Conservation (phyloP, 2,888 invertebrate species). For the Drosophila recens region DNA sequence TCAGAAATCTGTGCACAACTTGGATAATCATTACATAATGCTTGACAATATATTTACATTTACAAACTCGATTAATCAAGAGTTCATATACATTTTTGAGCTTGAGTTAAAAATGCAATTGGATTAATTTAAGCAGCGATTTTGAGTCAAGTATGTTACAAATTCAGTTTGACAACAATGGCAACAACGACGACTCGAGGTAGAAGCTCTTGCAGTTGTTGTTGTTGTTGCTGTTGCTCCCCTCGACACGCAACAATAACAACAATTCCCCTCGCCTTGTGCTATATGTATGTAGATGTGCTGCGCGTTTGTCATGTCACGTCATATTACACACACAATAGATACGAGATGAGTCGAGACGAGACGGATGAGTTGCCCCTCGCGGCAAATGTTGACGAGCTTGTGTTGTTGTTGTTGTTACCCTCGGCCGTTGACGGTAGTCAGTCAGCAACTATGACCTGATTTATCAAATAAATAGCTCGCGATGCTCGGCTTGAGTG, state of each 20-base stretch:
- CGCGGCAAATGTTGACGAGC: background rate
- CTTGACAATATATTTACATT: conserved; percentile 18
- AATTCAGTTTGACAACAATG: conserved; percentile 54
- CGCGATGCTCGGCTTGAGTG: conserved; percentile 64
- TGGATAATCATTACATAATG: conserved; percentile 31
- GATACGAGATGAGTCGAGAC: conserved; percentile 19
- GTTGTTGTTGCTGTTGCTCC: conserved; percentile 16
- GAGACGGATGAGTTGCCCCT: conserved; percentile 20
- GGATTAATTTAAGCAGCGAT: conserved; percentile 59
- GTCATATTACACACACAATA: conserved; percentile 76
- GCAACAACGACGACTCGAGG: conserved; percentile 43
- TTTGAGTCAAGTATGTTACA: conserved; percentile 44
- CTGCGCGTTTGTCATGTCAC: conserved; percentile 68
- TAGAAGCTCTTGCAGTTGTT: conserved; percentile 3
- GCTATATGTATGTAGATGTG: conserved; percentile 19
- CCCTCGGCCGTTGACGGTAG: conserved; percentile 39
- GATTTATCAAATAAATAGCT: conserved; percentile 79
- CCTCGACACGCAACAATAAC: conserved; percentile 64
- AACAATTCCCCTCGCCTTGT: conserved; percentile 18
- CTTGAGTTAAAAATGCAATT: conserved; percentile 50
- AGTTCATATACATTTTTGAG: conserved; percentile 35
- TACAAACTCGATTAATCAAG: conserved; percentile 55
- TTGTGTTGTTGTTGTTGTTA: conserved; percentile 3
- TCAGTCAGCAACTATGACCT: conserved; percentile 74
- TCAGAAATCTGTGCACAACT: conserved; percentile 11